phyloP scores from a whole-genome alignment of 2,797 vertebrate species.

The Salmo trutta region DNA sequence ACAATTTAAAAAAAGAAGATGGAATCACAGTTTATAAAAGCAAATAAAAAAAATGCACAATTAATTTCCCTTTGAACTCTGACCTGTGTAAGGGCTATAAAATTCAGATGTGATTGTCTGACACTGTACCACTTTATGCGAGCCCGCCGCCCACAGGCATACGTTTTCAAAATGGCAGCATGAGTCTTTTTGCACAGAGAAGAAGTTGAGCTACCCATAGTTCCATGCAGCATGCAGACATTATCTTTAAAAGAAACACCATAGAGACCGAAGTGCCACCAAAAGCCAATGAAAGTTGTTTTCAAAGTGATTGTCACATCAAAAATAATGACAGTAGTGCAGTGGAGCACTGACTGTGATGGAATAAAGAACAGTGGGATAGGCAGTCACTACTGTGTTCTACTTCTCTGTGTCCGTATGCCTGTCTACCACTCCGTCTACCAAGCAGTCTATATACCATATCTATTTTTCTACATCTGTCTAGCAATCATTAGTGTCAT shows the following conservation, averaged over 20 bases:
- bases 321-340: constrained; percentile 12
- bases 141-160: constrained; percentile 19
- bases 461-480: neutral
- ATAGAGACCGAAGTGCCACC: neutral
- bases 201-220: constrained; percentile 19
- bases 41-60: constrained; percentile 10
- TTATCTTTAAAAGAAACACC: constrained; percentile 19
- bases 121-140: constrained; percentile 38
- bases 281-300: constrained; percentile 13
- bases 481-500: neutral
- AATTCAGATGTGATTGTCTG: constrained; percentile 56
- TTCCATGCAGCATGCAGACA: constrained; percentile 63
- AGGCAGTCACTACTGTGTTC: neutral
- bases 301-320: constrained; percentile 44
- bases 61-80: constrained; percentile 24
- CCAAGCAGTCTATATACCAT: neutral
- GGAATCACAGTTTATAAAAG: constrained; percentile 41
- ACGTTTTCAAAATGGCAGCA: neutral
- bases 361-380: neutral
- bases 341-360: neutral
- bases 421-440: neutral
- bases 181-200: constrained; percentile 20
- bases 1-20: constrained; percentile 44
- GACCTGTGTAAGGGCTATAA: constrained; percentile 25
- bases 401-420: neutral